Evolutionary conservation across 2,888 invertebrate genomes (phyloP).

Genomic region (Escarpia spicata): DNA sequence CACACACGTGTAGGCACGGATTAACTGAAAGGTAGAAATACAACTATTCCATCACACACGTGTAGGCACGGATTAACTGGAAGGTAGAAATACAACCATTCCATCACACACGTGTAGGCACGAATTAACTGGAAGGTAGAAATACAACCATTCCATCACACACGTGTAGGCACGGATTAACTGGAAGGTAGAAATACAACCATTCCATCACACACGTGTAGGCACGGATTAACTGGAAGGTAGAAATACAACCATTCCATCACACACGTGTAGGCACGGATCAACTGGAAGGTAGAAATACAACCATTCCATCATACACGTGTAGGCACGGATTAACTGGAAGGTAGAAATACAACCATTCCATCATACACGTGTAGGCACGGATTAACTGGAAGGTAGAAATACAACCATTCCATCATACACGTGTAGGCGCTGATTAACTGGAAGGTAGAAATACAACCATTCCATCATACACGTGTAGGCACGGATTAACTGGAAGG

Average conservation of each 20-base stretch:
- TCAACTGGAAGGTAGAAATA: slow-evolving; percentile 29
- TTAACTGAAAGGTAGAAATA: slow-evolving; percentile 26
- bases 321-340: slow-evolving; percentile 36
- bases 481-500: slow-evolving; percentile 33
- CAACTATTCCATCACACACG: neutral
- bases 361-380: neutral
- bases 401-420: slow-evolving; percentile 31
- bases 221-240: too few species aligned
- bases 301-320: slow-evolving; percentile 8
- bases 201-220: neutral
- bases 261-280: slow-evolving; percentile 35
- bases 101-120: slow-evolving; percentile 37
- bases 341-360: neutral
- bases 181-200: slow-evolving; percentile 22
- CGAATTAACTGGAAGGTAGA: slow-evolving; percentile 31
- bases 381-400: too few species aligned
- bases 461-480: slow-evolving; percentile 26
- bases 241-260: slow-evolving; percentile 26
- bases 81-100: neutral
- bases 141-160: neutral
- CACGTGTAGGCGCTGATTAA: slow-evolving; percentile 33
- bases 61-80: too few species aligned
- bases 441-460: slow-evolving; percentile 27
- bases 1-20: slow-evolving; percentile 32
- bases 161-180: slow-evolving; percentile 34